These are phyloP conservation scores for Bradypodion ventrale DNA, from an alignment of 2,797 vertebrate species.

Conservation along the genomic window DNA sequence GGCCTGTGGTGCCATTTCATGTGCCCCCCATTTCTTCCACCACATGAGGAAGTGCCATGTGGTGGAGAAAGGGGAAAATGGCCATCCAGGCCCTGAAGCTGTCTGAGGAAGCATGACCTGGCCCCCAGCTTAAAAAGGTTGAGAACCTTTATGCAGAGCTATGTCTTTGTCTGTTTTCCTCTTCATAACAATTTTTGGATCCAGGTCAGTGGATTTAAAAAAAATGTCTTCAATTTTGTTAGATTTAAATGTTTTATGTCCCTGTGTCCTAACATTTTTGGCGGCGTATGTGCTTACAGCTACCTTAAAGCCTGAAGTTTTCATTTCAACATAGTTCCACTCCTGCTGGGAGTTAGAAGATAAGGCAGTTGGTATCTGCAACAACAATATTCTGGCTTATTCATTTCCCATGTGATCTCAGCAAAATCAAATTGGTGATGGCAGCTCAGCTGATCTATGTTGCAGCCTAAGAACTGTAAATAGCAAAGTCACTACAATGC, in stretches of 20 bases:
- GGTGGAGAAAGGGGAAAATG: too few species aligned
- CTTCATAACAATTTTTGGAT: not conserved
- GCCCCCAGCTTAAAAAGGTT: too few species aligned
- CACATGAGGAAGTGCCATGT: too few species aligned
- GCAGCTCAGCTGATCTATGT: not conserved
- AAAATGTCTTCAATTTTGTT: not conserved
- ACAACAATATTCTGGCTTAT: conserved; percentile 33
- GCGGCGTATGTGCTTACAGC: not conserved
- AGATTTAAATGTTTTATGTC: not conserved
- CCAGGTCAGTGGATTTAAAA: not conserved
- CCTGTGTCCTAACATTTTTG: not conserved
- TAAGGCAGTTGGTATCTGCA: conserved; percentile 38
- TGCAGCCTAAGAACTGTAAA: not conserved
- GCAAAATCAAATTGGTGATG: conserved; percentile 56
- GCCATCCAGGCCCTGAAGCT: too few species aligned
- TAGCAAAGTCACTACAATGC: not conserved
- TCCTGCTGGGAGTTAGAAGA: not conserved
- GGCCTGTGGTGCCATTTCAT: too few species aligned
- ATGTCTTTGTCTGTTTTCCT: not conserved
- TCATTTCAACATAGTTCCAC: not conserved
- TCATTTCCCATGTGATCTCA: conserved; percentile 46
- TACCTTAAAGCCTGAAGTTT: not conserved
- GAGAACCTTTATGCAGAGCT: not conserved
- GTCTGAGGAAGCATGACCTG: too few species aligned
- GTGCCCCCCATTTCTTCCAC: too few species aligned